phyloP scores from a whole-genome alignment of 2,797 vertebrate genomes.

The Falco concolor region DNA sequence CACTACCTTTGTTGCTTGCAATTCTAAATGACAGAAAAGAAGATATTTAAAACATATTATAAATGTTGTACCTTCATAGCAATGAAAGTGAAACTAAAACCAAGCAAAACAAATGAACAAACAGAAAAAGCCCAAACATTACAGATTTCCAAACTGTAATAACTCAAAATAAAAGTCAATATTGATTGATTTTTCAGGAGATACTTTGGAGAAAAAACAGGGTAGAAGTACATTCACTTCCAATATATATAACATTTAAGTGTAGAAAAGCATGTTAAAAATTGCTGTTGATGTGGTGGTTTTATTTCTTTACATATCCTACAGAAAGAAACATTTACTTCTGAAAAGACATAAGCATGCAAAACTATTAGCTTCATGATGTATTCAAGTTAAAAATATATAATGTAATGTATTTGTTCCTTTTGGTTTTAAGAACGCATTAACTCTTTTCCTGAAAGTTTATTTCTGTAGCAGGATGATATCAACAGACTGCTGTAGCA shows the following conservation, averaged over 20 bases:
- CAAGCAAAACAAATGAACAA: not conserved
- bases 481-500: not conserved
- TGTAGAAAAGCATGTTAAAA: not conserved
- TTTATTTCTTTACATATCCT: not conserved
- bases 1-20: not conserved
- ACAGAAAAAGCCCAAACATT: fast-evolving
- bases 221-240: not conserved
- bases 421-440: not conserved
- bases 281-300: fast-evolving
- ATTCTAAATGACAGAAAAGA: not conserved
- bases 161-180: not conserved
- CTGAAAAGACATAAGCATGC: not conserved
- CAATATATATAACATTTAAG: not conserved
- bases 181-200: not conserved
- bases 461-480: not conserved
- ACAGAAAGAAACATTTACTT: not conserved
- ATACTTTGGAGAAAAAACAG: not conserved
- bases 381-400: not conserved
- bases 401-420: not conserved
- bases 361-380: not conserved
- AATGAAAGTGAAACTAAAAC: not conserved
- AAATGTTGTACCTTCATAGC: not conserved
- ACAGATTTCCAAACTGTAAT: not conserved
- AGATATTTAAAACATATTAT: not conserved
- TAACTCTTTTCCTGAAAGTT: not conserved